phyloP scores from a whole-genome alignment of 2,888 invertebrate species.

The Nebria salina region DNA sequence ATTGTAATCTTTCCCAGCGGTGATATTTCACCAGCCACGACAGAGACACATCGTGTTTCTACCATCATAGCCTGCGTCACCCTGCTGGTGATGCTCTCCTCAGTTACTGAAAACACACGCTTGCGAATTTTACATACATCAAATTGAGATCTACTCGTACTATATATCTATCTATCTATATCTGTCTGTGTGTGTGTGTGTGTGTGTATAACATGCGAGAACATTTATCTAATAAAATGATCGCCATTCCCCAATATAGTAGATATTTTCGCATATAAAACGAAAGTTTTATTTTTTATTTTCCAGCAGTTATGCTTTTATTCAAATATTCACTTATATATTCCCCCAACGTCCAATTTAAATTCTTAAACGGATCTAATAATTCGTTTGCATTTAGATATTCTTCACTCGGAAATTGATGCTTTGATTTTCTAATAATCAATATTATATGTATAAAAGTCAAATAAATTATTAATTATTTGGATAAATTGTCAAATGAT shows the following conservation, averaged over 20 bases:
- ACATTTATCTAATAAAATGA: not conserved
- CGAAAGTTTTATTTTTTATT: no score
- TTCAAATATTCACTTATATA: no score
- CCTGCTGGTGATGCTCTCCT: not conserved
- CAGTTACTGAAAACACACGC: slow-evolving; percentile 31
- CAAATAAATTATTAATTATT: no score
- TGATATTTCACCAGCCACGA: slow-evolving; percentile 58
- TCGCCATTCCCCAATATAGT: not conserved
- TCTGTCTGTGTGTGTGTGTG: not conserved
- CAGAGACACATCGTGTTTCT: slow-evolving; percentile 43
- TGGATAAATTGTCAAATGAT: no score
- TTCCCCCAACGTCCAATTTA: no score
- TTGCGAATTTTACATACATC: slow-evolving; percentile 43
- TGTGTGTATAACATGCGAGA: not conserved
- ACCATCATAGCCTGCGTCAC: slow-evolving; percentile 21
- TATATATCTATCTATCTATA: not conserved
- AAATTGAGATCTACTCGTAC: slow-evolving; percentile 14
- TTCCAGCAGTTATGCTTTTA: no score
- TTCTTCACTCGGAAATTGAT: no score
- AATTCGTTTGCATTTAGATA: no score
- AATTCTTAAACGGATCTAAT: no score
- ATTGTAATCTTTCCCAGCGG: slow-evolving; percentile 62
- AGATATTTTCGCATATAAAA: no score
- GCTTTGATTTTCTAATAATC: no score
- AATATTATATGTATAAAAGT: no score